Conservation (phyloP, 2,113 vertebrate species). For the Burhinus oedicnemus region DNA sequence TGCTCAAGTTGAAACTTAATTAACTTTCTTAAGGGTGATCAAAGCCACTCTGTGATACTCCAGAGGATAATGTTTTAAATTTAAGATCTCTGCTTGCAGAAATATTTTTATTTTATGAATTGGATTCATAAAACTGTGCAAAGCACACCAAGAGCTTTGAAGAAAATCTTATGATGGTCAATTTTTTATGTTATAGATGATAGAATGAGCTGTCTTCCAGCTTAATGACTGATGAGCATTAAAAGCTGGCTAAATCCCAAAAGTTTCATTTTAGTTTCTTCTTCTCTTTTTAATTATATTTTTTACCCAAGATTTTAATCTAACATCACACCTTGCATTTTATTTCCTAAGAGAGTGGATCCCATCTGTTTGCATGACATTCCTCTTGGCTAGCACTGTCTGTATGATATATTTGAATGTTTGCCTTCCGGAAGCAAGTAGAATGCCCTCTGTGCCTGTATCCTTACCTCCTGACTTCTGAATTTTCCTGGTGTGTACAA, state of each 20-base stretch:
- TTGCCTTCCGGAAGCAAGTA: not conserved
- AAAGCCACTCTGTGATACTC: not conserved
- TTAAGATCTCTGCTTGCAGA: not conserved
- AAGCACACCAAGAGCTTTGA: not conserved
- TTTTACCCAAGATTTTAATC: not conserved
- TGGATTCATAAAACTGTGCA: not conserved
- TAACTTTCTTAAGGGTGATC: not conserved
- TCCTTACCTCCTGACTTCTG: not conserved
- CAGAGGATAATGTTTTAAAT: not conserved
- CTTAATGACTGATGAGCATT: not conserved
- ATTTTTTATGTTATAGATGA: constrained; percentile 18
- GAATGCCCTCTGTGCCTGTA: not conserved
- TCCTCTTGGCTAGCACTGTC: not conserved
- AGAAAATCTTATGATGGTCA: not conserved
- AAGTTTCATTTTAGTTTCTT: not conserved
- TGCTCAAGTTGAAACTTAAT: not conserved
- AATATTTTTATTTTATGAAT: constrained; percentile 12
- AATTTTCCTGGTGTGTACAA: not conserved
- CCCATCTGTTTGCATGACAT: constrained; percentile 7
- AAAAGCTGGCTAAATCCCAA: not conserved
- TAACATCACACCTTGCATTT: not conserved
- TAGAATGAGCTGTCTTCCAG: not conserved
- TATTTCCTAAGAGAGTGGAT: not conserved
- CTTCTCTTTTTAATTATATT: not conserved
- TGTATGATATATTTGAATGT: not conserved